These are phyloP conservation scores for Neomonachus schauinslandi DNA, from an alignment of 2,113 vertebrate species.

Conservation along the genomic window DNA sequence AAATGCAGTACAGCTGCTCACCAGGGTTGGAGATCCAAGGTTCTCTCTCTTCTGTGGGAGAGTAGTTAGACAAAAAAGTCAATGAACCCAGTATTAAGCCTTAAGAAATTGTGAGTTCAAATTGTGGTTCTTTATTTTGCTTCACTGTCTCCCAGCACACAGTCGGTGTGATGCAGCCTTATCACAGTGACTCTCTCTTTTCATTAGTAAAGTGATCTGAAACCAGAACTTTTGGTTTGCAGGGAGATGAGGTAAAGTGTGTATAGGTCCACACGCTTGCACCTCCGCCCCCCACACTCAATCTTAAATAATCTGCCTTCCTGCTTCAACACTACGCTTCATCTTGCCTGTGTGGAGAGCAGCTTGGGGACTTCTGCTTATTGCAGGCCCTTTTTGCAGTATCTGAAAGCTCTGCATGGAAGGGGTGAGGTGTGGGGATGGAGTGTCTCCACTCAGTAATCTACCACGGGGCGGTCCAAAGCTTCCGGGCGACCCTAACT, in stretches of 20 bases:
- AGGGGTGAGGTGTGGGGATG: fast-evolving
- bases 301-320: neutral
- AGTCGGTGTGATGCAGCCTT: neutral
- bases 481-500: neutral
- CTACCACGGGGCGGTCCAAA: neutral
- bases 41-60: neutral
- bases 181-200: neutral
- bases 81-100: neutral
- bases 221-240: neutral
- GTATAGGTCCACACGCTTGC: fast-evolving
- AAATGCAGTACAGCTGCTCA: neutral
- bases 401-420: neutral
- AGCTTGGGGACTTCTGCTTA: neutral
- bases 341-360: neutral
- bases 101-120: neutral
- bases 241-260: neutral
- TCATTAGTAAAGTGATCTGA: neutral
- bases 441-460: neutral
- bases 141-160: neutral
- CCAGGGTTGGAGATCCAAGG: neutral
- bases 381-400: neutral
- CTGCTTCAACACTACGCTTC: neutral
- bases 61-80: neutral
- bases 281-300: neutral
- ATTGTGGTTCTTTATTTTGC: neutral